Evolutionary conservation across 53 echinoderm and acorn worm species (phyloP).

Genomic region (Zoroaster sp.): DNA sequence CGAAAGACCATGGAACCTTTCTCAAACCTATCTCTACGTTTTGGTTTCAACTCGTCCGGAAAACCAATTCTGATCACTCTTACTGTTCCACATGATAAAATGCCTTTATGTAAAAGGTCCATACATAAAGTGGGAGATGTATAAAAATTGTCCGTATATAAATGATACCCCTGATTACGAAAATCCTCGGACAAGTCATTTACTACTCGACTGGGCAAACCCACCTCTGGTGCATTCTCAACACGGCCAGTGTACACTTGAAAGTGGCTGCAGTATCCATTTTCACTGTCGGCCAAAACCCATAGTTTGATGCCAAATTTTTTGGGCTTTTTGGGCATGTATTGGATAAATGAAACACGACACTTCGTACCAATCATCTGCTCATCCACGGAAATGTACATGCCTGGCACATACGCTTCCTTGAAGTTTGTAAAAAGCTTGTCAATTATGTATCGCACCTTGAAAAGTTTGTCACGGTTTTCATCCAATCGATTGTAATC

Average conservation of each 20-base stretch:
- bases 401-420: not conserved
- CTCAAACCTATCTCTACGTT: too few relatives aligned
- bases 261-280: not conserved
- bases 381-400: not conserved
- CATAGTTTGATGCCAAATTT: not conserved
- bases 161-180: not conserved
- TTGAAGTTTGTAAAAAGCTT: not conserved
- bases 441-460: not conserved
- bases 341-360: not conserved
- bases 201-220: not conserved
- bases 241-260: not conserved
- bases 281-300: not conserved
- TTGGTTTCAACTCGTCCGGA: too few relatives aligned
- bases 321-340: not conserved
- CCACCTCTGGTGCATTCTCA: not conserved
- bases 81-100: too few relatives aligned
- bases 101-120: too few relatives aligned
- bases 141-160: too few relatives aligned
- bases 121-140: too few relatives aligned
- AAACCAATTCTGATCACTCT: too few relatives aligned
- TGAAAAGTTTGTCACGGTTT: constrained; percentile 11
- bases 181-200: constrained; percentile 5
- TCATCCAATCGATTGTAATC: not conserved
- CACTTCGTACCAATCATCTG: not conserved
- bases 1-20: too few relatives aligned